Evolutionary conservation across 1,140 invertebrate genomes (phyloP), one percentile per base, ranked within the genome.

Genomic region (Drosophila eugracilis): DNA sequence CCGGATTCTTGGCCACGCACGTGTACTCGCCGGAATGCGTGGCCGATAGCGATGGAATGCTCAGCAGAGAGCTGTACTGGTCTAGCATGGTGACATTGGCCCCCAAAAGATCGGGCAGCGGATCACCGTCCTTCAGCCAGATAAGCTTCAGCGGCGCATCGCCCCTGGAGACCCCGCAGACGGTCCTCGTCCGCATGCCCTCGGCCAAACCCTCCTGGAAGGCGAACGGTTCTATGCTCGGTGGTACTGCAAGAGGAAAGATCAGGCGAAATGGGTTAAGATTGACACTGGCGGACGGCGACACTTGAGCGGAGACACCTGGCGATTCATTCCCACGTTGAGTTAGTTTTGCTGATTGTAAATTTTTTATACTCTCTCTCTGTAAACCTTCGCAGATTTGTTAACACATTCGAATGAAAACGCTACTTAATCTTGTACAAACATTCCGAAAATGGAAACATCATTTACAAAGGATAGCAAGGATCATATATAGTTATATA

Each of bases 141-240:
- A 93, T 93, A 90, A 96, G 95, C 75, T 93, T 94, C 24, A 96
- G 91, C 36, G 96, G 96, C 69, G 94, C 93, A 92, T 96, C 96
- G 73, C 96, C 96, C 81, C 95, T 94, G 91, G 95, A 96, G 76
- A 97, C 96, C 75, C 96, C 95, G 93, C 96, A 97, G 76, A 97
- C 95, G 84, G 96, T 95, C 79, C 96, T 94, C 45, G 96, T 96
- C 91, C 96, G 94, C 94, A 96, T 96, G 90, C 96, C 96, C 93
- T 97, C 96, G 89, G 94, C 94, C 85, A 97, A 94, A 89, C 95
- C 95, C 91, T 96, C 94, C 93, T 95, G 95, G 93, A 96, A 96
- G 93, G 93, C 94, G 94, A 96, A 96, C 92, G 95, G 95, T 93
- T 96, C 95, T 94, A 96, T 96, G 93, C 95, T 95, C 93, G 95